Conservation (phyloP, 2,797 vertebrate genomes). For the Macropus fuliginosus region DNA sequence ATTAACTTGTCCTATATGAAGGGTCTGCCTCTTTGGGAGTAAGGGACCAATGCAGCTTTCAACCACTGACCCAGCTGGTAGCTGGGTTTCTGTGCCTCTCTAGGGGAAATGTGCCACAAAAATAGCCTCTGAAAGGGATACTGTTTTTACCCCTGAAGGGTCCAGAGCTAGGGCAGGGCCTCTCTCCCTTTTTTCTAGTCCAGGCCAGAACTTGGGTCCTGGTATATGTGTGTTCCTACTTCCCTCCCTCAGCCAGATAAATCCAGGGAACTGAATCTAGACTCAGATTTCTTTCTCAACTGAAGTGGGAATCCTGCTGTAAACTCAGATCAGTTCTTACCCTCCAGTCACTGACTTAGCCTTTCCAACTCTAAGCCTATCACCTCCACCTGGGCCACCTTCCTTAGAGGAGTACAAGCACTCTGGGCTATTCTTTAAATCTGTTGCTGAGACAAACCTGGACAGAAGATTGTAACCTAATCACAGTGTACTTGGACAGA, state of each 20-base stretch:
- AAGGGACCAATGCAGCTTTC: not conserved
- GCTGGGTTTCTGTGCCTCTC: not conserved
- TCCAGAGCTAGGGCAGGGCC: not conserved
- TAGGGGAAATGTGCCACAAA: not conserved
- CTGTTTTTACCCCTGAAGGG: not conserved
- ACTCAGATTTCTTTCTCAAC: not conserved
- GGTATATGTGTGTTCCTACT: not conserved
- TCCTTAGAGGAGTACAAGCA: no score
- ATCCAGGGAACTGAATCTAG: not conserved
- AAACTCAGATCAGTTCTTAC: not conserved
- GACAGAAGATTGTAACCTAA: no score
- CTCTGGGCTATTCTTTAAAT: no score
- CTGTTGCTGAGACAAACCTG: no score
- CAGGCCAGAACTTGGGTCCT: not conserved
- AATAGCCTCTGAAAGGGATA: not conserved
- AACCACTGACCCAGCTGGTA: not conserved
- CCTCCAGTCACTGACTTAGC: no score
- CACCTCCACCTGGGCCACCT: no score
- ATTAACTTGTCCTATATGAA: not conserved
- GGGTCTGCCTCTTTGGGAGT: not conserved
- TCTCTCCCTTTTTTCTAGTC: not conserved
- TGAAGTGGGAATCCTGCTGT: not conserved
- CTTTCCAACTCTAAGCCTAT: no score
- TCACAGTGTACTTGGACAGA: no score
- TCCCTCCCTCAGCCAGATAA: not conserved